A percentile compares a stretch with the other conserved stretches of the same genome.
Conservation (phyloP, 1,140 invertebrate genomes). For the Drosophila fuyamai region DNA sequence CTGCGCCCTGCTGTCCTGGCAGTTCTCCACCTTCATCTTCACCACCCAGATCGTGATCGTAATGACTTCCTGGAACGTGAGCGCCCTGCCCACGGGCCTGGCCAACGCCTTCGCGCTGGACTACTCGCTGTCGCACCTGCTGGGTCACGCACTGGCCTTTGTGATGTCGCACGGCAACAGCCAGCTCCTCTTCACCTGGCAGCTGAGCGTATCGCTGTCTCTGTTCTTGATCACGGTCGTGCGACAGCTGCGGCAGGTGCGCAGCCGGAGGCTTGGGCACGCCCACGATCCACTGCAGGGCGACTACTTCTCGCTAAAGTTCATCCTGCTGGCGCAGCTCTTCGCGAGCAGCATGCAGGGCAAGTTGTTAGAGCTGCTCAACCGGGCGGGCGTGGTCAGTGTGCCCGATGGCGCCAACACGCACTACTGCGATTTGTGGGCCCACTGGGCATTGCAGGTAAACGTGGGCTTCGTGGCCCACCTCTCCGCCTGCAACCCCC, state of each 20-base stretch:
- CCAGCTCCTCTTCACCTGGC: constrained; percentile 72
- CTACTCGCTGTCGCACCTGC: constrained; percentile 73
- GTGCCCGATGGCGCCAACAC: constrained; percentile 45
- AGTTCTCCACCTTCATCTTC: constrained; percentile 80
- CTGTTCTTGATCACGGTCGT: constrained; percentile 64
- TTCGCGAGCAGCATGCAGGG: constrained; percentile 68
- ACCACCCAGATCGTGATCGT: constrained; percentile 77
- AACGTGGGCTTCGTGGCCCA: constrained; percentile 75
- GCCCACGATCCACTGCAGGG: constrained; percentile 40
- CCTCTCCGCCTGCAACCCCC: constrained; percentile 71
- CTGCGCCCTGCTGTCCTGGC: constrained; percentile 74
- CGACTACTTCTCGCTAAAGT: constrained; percentile 70
- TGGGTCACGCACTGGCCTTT: constrained; percentile 70
- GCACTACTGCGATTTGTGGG: constrained; percentile 66
- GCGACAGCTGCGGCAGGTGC: constrained; percentile 49
- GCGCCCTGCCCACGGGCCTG: constrained; percentile 40
- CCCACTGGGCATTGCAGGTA: constrained; percentile 73
- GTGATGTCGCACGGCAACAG: constrained; percentile 72
- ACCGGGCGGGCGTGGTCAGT: constrained; percentile 53
- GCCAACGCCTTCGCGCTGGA: constrained; percentile 69
- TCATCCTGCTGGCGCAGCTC: constrained; percentile 59
- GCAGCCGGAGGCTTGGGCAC: constrained; percentile 26
- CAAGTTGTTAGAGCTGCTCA: constrained; percentile 60
- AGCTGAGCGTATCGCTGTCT: constrained; percentile 60
- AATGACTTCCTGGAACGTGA: constrained; percentile 63